Conservation (phyloP, 2,113 vertebrate species). For the Choloepus hoffmanni region DNA sequence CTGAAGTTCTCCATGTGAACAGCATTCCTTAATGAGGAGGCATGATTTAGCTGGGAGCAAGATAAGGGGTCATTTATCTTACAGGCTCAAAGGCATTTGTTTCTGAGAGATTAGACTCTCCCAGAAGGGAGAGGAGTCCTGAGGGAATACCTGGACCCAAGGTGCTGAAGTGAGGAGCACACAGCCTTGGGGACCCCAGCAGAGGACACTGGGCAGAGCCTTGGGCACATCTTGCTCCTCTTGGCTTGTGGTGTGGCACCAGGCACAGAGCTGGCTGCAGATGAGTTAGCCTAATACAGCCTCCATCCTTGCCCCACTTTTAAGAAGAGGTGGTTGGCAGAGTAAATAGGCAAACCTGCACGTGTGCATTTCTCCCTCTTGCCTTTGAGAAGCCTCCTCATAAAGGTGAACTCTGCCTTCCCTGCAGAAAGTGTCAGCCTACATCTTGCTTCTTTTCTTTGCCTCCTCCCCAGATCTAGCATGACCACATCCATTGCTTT, state of each 20-base stretch:
- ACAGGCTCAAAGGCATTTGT: not conserved
- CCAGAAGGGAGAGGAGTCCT: not conserved
- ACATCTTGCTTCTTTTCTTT: not conserved
- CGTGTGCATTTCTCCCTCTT: not conserved
- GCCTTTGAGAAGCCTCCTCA: not conserved
- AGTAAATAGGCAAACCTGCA: not conserved
- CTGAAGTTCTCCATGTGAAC: not conserved
- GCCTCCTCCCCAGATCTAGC: not conserved
- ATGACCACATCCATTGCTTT: not conserved
- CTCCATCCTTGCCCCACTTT: not conserved
- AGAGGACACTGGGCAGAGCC: not conserved
- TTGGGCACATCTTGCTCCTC: not conserved
- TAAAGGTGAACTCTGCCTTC: not conserved
- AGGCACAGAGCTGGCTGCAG: not conserved
- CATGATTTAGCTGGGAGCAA: not conserved
- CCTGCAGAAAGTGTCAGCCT: rapidly evolving
- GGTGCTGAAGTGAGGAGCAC: not conserved
- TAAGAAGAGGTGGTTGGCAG: not conserved
- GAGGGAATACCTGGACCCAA: not conserved
- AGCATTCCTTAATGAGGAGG: not conserved
- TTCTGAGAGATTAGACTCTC: not conserved
- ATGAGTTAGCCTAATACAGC: not conserved
- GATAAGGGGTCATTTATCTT: not conserved
- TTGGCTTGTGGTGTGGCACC: not conserved
- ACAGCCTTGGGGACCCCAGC: rapidly evolving